Evolutionary conservation across 2,888 invertebrate species (phyloP).

Genomic region (Athrips mouffetella): DNA sequence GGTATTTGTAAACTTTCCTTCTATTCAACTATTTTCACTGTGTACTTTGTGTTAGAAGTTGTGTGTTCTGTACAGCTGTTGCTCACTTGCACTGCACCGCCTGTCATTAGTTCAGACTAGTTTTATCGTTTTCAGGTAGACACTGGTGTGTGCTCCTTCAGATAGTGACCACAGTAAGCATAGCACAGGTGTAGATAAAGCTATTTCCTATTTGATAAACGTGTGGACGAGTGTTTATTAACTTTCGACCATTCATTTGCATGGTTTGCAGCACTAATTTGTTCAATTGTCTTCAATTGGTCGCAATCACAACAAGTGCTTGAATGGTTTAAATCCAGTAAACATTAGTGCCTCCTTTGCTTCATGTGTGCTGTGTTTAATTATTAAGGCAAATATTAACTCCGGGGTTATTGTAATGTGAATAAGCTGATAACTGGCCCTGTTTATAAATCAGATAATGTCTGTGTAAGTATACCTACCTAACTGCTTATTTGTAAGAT

Average conservation of each 20-base stretch:
- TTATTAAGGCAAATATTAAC: not conserved
- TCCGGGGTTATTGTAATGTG: not conserved
- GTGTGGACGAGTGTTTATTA: slow-evolving; percentile 3
- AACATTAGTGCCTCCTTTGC: not conserved
- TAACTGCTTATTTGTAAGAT: not conserved
- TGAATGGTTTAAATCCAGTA: not conserved
- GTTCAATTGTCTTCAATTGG: slow-evolving; percentile 13
- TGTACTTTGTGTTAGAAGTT: not conserved
- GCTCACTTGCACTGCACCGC: not conserved
- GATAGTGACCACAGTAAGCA: not conserved
- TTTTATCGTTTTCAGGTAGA: slow-evolving; percentile 9
- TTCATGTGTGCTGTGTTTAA: not conserved
- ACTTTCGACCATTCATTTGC: not conserved
- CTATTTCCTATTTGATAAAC: not conserved
- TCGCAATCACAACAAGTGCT: too few species aligned
- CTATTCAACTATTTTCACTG: too few species aligned
- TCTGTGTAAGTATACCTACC: not conserved
- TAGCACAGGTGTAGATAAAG: slow-evolving; percentile 8
- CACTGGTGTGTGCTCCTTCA: not conserved
- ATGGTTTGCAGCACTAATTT: slow-evolving; percentile 4
- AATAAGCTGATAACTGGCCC: not conserved
- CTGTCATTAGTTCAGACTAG: not conserved
- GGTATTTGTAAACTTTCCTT: not conserved
- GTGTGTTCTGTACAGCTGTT: not conserved
- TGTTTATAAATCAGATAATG: not conserved